Conservation (phyloP, 2,888 invertebrate genomes). For the Archips xylosteana region DNA sequence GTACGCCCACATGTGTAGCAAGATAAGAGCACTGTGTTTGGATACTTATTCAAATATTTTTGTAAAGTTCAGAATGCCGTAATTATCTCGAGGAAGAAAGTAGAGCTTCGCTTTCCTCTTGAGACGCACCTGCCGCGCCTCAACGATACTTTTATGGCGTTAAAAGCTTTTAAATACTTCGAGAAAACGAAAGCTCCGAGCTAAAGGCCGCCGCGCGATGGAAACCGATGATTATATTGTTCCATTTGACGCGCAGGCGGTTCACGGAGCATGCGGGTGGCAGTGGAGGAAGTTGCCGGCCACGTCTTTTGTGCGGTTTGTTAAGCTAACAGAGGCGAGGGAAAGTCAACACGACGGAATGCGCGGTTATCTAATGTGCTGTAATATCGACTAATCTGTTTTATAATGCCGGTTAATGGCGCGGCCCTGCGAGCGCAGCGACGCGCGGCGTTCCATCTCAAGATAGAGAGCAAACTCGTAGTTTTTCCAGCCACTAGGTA, state of each 20-base stretch:
- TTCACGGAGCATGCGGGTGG: not conserved
- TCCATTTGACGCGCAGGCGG: not conserved
- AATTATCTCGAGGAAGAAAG: conserved; percentile 26
- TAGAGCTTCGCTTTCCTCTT: not conserved
- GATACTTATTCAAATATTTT: too few species aligned
- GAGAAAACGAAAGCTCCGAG: conserved; percentile 5
- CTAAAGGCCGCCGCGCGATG: not conserved
- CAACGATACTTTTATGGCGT: conserved; percentile 8
- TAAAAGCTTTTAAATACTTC: conserved; percentile 4
- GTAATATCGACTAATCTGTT: conserved; percentile 25
- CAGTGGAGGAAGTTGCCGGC: not conserved
- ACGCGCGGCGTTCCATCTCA: not conserved
- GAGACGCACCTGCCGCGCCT: conserved; percentile 5
- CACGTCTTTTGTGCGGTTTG: conserved; percentile 13
- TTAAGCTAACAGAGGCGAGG: conserved; percentile 7
- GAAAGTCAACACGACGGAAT: conserved; percentile 18
- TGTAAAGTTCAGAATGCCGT: not conserved
- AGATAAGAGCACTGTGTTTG: too few species aligned
- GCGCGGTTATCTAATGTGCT: conserved; percentile 29
- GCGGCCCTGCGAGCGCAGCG: not conserved
- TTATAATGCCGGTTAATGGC: conserved; percentile 1
- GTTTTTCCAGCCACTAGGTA: not conserved
- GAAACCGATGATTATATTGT: conserved; percentile 7
- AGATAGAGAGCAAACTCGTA: not conserved
- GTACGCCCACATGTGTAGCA: too few species aligned